Conservation (phyloP, 2,888 invertebrate species). For the Lasioglossum vierecki region DNA sequence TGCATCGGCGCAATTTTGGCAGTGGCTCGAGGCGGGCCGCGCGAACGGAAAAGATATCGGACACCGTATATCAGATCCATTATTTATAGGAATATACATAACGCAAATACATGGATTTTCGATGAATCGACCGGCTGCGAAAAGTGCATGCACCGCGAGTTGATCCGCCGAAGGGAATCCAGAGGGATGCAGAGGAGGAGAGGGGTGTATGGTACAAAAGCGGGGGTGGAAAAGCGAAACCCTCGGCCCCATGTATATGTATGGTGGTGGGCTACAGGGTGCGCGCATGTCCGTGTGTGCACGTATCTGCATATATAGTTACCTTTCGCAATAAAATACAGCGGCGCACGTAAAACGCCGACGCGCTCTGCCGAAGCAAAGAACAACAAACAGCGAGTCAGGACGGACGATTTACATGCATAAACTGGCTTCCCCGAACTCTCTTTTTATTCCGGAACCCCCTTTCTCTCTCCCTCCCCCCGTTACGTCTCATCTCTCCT, state of each 20-base stretch:
- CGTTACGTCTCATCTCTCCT: neutral
- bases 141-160: conserved; percentile 63
- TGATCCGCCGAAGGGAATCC: conserved; percentile 62
- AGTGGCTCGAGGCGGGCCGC: neutral
- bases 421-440: conserved; percentile 69
- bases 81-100: conserved; percentile 63
- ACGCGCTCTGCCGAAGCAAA: conserved; percentile 69
- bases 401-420: conserved; percentile 77
- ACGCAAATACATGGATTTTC: conserved; percentile 63
- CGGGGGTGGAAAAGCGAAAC: conserved; percentile 60
- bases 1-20: conserved; percentile 19
- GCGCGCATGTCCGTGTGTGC: neutral
- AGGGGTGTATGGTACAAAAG: conserved; percentile 56
- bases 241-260: conserved; percentile 41
- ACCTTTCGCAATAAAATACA: conserved; percentile 68
- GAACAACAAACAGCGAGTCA: conserved; percentile 77
- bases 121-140: conserved; percentile 66
- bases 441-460: conserved; percentile 47
- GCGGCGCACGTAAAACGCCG: conserved; percentile 69
- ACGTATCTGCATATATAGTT: conserved; percentile 53
- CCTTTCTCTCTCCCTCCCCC: conserved; percentile 16
- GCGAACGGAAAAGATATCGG: conserved; percentile 31
- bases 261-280: conserved; percentile 10
- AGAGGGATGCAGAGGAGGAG: neutral
- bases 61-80: conserved; percentile 53